Conservation (phyloP, 2,888 invertebrate species). For the Hymenopus coronatus region DNA sequence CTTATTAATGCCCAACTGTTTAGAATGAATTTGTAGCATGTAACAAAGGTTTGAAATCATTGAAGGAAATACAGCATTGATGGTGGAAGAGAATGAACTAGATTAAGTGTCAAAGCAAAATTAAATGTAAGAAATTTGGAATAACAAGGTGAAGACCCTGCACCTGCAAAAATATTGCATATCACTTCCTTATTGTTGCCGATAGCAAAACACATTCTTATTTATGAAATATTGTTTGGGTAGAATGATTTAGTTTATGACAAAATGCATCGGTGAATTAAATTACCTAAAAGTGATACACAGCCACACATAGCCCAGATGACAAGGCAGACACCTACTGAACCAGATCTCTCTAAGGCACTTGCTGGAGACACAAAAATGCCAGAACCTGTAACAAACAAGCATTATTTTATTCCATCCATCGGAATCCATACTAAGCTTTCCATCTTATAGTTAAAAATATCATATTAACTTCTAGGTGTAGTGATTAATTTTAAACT, state of each 20-base stretch:
- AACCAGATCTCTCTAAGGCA: conserved; percentile 72
- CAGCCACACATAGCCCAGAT: conserved; percentile 77
- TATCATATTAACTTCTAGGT: too few relatives aligned
- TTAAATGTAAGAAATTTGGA: not conserved
- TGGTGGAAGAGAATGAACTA: not conserved
- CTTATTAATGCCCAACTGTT: too few relatives aligned
- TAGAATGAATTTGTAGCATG: too few relatives aligned
- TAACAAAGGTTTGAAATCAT: too few relatives aligned
- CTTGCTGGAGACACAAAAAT: conserved; percentile 82
- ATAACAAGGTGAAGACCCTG: not conserved
- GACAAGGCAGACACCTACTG: conserved; percentile 73
- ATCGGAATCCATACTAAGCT: too few relatives aligned
- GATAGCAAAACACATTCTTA: not conserved
- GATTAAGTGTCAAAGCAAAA: too few relatives aligned
- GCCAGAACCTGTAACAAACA: conserved; percentile 59
- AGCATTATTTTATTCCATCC: conserved; percentile 39
- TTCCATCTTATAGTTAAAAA: too few relatives aligned
- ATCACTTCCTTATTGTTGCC: not conserved
- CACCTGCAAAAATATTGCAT: not conserved
- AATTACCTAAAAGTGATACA: conserved; percentile 73
- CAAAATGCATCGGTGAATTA: conserved; percentile 32
- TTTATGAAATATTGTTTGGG: not conserved
- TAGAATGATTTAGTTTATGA: not conserved
- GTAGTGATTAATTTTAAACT: too few relatives aligned
- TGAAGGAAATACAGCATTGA: too few relatives aligned